phyloP scores from a whole-genome alignment of 2,113 vertebrate species.

The Dinomys branickii region DNA sequence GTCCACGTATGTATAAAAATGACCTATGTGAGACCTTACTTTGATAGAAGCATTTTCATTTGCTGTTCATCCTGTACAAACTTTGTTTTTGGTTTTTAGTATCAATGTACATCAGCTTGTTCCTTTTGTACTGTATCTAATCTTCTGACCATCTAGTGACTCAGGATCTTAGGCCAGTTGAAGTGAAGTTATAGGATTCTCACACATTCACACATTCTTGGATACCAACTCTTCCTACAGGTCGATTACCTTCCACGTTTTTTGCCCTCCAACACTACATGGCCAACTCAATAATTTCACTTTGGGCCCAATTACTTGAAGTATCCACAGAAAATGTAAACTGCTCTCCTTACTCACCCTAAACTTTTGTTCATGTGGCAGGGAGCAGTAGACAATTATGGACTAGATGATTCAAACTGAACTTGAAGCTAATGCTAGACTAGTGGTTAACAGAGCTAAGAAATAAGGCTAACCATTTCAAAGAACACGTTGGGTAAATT shows the following conservation, averaged over 20 bases:
- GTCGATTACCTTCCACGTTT: slow-evolving; percentile 66
- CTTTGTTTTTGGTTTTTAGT: slow-evolving; percentile 78
- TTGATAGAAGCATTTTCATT: slow-evolving; percentile 78
- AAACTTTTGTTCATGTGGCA: slow-evolving; percentile 67
- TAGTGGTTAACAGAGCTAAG: slow-evolving; percentile 77
- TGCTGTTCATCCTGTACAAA: slow-evolving; percentile 79
- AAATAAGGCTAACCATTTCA: slow-evolving; percentile 75
- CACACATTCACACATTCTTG: slow-evolving; percentile 67
- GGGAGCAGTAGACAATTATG: slow-evolving; percentile 74
- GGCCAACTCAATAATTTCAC: slow-evolving; percentile 69
- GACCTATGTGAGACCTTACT: slow-evolving; percentile 74
- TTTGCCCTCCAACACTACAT: slow-evolving; percentile 68
- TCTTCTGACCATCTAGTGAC: slow-evolving; percentile 78
- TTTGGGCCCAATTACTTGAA: slow-evolving; percentile 78
- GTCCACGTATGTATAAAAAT: slow-evolving; percentile 79
- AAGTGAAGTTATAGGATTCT: slow-evolving; percentile 74
- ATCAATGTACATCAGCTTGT: slow-evolving; percentile 83
- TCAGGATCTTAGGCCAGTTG: slow-evolving; percentile 80
- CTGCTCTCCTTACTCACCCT: slow-evolving; percentile 72
- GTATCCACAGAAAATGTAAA: slow-evolving; percentile 76
- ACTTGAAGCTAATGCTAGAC: slow-evolving; percentile 77
- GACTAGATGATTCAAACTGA: slow-evolving; percentile 67
- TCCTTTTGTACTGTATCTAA: slow-evolving; percentile 77
- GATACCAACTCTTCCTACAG: slow-evolving; percentile 69
- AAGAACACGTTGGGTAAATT: slow-evolving; percentile 77